Evolutionary conservation across 2,888 invertebrate species (phyloP).

Genomic region (Limnephilus marmoratus): DNA sequence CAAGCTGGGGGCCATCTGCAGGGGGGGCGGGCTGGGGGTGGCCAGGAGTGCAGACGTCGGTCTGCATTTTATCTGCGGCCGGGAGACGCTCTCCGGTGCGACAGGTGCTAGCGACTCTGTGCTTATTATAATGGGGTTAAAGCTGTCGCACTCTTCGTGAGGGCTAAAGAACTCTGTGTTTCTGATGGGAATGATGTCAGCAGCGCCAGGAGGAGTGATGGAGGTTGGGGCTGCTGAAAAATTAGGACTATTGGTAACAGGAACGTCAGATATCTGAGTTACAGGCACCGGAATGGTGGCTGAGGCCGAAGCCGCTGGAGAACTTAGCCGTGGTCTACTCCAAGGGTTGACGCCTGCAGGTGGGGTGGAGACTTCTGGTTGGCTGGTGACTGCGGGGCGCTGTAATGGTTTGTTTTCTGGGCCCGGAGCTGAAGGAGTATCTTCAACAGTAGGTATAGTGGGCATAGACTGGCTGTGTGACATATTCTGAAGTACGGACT

Average conservation of each 20-base stretch:
- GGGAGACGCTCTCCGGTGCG: neutral
- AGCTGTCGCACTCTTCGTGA: neutral
- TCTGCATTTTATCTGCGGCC: conserved; percentile 58
- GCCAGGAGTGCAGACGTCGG: conserved; percentile 55
- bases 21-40: neutral
- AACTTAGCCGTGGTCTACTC: neutral
- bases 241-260: neutral
- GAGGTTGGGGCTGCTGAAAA: neutral
- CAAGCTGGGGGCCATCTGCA: neutral
- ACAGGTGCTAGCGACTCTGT: conserved; percentile 13
- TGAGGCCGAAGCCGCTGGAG: too few species aligned
- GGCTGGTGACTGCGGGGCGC: neutral
- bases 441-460: neutral
- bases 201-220: neutral
- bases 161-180: neutral
- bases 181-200: neutral
- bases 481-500: neutral
- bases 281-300: too few species aligned
- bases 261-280: neutral
- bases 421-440: neutral
- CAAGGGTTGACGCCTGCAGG: neutral
- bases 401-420: neutral
- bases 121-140: conserved; percentile 33
- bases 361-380: neutral
- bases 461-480: neutral